These are phyloP conservation scores for Megalops cyprinoides DNA, from an alignment of 2,797 vertebrate genomes.

Conservation along the genomic window DNA sequence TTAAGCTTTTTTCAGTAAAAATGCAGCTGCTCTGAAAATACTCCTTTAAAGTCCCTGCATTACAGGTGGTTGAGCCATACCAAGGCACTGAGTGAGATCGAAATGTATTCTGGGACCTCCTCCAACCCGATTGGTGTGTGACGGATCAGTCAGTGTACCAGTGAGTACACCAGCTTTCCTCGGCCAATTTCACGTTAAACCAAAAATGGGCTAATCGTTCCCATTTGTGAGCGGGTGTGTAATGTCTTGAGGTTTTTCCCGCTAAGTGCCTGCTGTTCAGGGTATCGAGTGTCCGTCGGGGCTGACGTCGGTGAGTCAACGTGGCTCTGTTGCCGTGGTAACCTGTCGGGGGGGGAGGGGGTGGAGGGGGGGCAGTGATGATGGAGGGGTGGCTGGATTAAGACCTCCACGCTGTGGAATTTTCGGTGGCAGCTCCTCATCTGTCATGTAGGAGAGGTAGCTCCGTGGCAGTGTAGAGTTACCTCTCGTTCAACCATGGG, in stretches of 20 bases:
- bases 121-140: background rate
- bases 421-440: conserved; percentile 37
- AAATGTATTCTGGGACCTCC: background rate
- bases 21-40: background rate
- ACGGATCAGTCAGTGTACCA: conserved; percentile 19
- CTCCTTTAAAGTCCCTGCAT: background rate
- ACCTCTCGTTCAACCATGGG: background rate
- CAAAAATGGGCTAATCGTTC: conserved; percentile 41
- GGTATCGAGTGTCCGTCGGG: conserved; percentile 40
- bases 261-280: conserved; percentile 43
- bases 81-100: background rate
- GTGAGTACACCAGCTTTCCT: conserved; percentile 36
- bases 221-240: conserved; percentile 49
- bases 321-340: conserved; percentile 54
- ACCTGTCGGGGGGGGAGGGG: conserved; percentile 39
- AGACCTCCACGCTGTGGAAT: conserved; percentile 44
- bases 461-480: background rate
- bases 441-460: background rate
- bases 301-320: conserved; percentile 46
- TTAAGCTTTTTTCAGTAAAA: background rate
- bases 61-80: background rate
- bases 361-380: background rate
- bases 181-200: conserved; percentile 39
- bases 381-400: conserved; percentile 40
- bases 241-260: conserved; percentile 51